phyloP scores from a whole-genome alignment of 2,797 vertebrate genomes.

The Anabacerthia variegaticeps region DNA sequence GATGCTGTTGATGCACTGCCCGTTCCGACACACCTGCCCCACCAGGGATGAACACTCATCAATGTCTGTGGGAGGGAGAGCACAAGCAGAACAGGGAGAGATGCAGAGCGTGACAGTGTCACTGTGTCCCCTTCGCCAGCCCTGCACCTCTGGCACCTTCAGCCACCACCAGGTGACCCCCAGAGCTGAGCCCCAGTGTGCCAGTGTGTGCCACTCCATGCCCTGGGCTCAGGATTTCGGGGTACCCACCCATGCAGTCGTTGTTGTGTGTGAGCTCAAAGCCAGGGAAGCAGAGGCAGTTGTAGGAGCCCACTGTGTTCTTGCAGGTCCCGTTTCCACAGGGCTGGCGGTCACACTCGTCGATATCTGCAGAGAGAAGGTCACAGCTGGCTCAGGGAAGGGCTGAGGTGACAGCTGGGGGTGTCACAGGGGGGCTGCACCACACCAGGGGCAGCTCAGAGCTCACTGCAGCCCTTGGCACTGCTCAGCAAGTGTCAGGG shows the following conservation, averaged over 20 bases:
- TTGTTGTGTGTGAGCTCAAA: constrained; percentile 91
- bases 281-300: constrained; percentile 93
- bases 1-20: constrained; percentile 90
- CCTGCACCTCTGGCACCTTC: background rate
- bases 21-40: constrained; percentile 90
- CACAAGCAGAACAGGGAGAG: background rate
- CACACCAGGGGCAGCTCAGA: background rate
- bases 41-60: constrained; percentile 89
- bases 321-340: constrained; percentile 94
- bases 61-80: constrained; percentile 77
- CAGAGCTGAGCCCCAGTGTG: background rate
- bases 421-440: background rate
- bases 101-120: background rate
- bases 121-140: background rate
- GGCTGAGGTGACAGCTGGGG: too few relatives aligned
- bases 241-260: constrained; percentile 88
- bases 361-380: constrained; percentile 80
- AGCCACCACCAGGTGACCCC: background rate
- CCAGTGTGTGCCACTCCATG: background rate
- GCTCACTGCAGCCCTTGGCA: background rate
- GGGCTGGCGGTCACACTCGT: constrained; percentile 90
- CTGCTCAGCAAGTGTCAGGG: background rate
- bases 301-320: constrained; percentile 94
- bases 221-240: fast-evolving
- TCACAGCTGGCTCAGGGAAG: background rate